These are phyloP conservation scores for Dromius quadrimaculatus DNA, from an alignment of 2,888 invertebrate genomes.

Conservation along the genomic window DNA sequence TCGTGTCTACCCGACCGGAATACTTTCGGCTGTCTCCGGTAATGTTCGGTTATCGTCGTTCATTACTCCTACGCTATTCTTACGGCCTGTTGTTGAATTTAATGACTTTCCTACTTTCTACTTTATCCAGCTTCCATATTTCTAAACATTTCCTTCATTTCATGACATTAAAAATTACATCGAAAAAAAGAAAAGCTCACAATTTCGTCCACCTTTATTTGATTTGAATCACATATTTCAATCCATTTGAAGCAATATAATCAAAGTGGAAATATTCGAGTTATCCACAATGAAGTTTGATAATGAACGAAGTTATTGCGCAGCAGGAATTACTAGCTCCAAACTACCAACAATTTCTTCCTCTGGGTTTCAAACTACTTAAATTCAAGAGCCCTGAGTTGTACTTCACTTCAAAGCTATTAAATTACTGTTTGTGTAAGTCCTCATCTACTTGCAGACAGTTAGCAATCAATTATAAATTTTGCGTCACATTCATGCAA, in stretches of 20 bases:
- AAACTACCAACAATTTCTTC: not conserved
- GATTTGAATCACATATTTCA: too few relatives aligned
- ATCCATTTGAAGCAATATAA: too few relatives aligned
- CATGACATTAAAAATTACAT: slow-evolving; percentile 27
- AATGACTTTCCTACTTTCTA: slow-evolving; percentile 51
- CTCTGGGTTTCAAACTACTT: not conserved
- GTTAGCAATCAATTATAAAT: slow-evolving; percentile 43
- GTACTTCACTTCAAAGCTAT: too few relatives aligned
- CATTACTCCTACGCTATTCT: slow-evolving; percentile 43
- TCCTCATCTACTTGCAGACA: slow-evolving; percentile 26
- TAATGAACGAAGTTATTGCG: too few relatives aligned
- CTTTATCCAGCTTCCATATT: slow-evolving; percentile 39
- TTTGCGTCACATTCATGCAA: slow-evolving; percentile 34
- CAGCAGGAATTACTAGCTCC: not conserved
- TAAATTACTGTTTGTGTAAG: not conserved
- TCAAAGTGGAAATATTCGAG: too few relatives aligned
- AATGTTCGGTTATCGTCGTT: slow-evolving; percentile 49
- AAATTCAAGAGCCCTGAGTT: not conserved
- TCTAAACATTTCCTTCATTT: slow-evolving; percentile 22
- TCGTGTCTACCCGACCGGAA: slow-evolving; percentile 49
- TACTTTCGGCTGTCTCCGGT: slow-evolving; percentile 43
- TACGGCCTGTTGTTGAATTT: slow-evolving; percentile 49
- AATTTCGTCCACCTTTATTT: too few relatives aligned
- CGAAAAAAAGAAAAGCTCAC: too few relatives aligned
- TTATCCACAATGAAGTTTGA: too few relatives aligned